Evolutionary conservation across 2,113 vertebrate species (phyloP), one percentile per base, ranked within the genome.

Genomic region (Parotia lawesii): DNA sequence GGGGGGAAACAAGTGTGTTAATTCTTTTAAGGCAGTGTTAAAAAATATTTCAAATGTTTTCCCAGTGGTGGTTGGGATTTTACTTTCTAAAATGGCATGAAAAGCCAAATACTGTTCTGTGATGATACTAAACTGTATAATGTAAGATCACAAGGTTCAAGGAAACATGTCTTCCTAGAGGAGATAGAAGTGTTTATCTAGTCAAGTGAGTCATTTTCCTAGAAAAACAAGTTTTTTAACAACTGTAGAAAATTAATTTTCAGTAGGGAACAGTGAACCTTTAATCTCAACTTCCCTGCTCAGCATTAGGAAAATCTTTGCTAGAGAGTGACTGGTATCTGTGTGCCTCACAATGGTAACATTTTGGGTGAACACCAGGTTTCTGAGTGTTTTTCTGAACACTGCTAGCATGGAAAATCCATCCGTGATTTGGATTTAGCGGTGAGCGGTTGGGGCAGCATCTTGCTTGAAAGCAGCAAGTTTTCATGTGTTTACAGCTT

Each of bases 241-340:
- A 97, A 83, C 90, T 97, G 93, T 95, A 96, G 95, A 96, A 95
- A 97, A 97, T 97, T 96, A 97, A 97, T 97, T 95, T 97, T 96
- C 80, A 89, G 92, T 87, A 70, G 93, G 81, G 58, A 76, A 89
- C 86, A 78, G 71, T 40, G 21, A 72, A 95, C 54, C 92, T 97
- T 97, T 97, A 96, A 96, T 97, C 96, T 97, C 95, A 78, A 60
- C 93, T 96, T 95, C 85, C 95, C 82, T 97, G 94, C 82, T 96
- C 91, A 92, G 93, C 56, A 47, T 77, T 92, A 95, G 81, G 97
- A 91, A 96, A 96, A 97, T 94, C 85, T 80, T 96, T 60, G 58
- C 95, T 90, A 33, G 79, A 54, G 90, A 92, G 94, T 40, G 91
- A 21, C 93, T 89, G 87, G 60, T 96, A 92, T 96, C 94, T 96